These are phyloP conservation scores for Lepidocyrtoides sp. DNA, from an alignment of 2,888 invertebrate species.

Conservation along the genomic window DNA sequence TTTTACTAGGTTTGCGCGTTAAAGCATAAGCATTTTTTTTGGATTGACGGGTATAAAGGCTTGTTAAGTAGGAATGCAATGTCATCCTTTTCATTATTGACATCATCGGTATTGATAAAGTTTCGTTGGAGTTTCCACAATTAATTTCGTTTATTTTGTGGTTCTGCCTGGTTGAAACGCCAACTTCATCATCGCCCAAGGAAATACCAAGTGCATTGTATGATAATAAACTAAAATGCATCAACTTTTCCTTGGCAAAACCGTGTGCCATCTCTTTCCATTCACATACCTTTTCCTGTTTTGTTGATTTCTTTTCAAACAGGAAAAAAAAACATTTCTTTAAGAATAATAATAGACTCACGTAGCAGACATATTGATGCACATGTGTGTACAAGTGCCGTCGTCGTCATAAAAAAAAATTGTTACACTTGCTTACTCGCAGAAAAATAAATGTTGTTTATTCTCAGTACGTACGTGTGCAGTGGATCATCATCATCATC, in stretches of 20 bases:
- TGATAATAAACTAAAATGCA: not conserved
- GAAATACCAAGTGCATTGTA: not conserved
- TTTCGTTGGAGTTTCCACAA: constrained; percentile 19
- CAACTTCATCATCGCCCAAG: not conserved
- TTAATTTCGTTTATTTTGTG: constrained; percentile 11
- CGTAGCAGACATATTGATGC: not conserved
- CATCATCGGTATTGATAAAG: not conserved
- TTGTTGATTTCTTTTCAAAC: constrained; percentile 21
- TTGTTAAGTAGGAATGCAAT: not conserved
- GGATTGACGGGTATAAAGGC: not conserved
- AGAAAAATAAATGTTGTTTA: not conserved
- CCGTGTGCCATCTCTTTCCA: not conserved
- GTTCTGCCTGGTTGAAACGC: constrained; percentile 18
- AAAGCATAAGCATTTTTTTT: no score
- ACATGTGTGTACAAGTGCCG: not conserved
- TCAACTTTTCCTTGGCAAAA: constrained; percentile 59
- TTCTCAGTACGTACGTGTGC: not conserved
- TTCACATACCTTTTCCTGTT: constrained; percentile 71
- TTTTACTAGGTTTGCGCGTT: not conserved
- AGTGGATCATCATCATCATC: no score
- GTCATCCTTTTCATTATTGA: not conserved
- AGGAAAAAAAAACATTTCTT: constrained; percentile 30
- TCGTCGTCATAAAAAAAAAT: constrained; percentile 26
- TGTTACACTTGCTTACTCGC: constrained; percentile 38
- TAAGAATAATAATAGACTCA: not conserved